Conservation (phyloP, 2,113 vertebrate genomes). For the Rattus rattus region DNA sequence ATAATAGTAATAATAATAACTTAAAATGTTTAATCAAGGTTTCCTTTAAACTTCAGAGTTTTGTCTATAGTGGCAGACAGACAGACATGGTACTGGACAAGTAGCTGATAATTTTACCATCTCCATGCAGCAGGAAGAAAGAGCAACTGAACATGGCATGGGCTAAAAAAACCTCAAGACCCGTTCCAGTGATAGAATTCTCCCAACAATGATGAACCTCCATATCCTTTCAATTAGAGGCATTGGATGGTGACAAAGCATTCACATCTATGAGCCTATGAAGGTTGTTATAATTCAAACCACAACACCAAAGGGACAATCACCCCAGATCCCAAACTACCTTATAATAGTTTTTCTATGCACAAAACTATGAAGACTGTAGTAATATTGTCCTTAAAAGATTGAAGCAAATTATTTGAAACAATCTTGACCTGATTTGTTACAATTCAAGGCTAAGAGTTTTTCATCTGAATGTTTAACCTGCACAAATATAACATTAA, state of each 20-base stretch:
- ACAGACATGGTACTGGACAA: background rate
- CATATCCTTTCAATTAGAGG: no score
- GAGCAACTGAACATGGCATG: no score
- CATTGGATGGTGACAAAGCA: no score
- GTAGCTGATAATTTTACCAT: background rate
- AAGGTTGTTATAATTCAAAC: no score
- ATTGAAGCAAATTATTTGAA: conserved; percentile 22
- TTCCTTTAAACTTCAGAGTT: background rate
- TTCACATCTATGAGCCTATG: no score
- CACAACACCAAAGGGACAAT: no score
- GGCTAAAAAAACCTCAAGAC: no score
- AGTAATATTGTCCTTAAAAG: background rate
- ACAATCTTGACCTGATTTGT: conserved; percentile 21
- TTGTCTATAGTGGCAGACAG: background rate
- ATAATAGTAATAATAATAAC: background rate
- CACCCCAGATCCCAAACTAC: no score
- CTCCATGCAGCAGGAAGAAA: background rate
- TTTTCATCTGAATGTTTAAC: conserved; percentile 14
- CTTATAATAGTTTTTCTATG: background rate
- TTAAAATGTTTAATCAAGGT: background rate
- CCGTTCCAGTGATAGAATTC: no score
- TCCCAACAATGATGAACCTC: no score
- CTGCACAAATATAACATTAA: background rate
- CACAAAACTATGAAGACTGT: background rate
- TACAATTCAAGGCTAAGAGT: background rate